phyloP scores from a whole-genome alignment of 2,113 vertebrate species.

The Parus major region DNA sequence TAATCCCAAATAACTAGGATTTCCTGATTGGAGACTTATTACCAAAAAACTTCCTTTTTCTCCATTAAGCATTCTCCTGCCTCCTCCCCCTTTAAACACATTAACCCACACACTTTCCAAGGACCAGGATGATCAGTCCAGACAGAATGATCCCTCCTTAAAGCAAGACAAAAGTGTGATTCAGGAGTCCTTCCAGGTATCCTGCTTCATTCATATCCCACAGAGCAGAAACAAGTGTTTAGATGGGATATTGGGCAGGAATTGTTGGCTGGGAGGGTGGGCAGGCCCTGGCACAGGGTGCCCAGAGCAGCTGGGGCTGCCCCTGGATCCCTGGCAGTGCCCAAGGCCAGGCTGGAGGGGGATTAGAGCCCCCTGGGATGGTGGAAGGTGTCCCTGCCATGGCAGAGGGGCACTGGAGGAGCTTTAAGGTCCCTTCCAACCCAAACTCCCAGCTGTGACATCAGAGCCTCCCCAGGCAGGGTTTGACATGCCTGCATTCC shows the following conservation, averaged over 20 bases:
- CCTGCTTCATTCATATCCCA: neutral
- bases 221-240: neutral
- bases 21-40: neutral
- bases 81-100: neutral
- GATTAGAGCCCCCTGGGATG: neutral
- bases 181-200: neutral
- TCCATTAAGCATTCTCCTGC: neutral
- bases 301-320: neutral
- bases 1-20: neutral
- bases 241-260: neutral
- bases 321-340: neutral
- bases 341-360: neutral
- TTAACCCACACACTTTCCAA: neutral
- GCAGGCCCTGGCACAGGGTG: neutral
- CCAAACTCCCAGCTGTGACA: neutral
- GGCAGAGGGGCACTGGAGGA: neutral
- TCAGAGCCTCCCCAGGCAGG: neutral
- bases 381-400: neutral
- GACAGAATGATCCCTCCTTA: neutral
- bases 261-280: fast-evolving
- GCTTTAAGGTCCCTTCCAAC: neutral
- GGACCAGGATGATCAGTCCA: neutral
- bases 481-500: neutral
- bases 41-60: neutral
- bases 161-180: neutral